phyloP scores from a whole-genome alignment of 2,888 invertebrate genomes.

The Polymixis flavicincta region DNA sequence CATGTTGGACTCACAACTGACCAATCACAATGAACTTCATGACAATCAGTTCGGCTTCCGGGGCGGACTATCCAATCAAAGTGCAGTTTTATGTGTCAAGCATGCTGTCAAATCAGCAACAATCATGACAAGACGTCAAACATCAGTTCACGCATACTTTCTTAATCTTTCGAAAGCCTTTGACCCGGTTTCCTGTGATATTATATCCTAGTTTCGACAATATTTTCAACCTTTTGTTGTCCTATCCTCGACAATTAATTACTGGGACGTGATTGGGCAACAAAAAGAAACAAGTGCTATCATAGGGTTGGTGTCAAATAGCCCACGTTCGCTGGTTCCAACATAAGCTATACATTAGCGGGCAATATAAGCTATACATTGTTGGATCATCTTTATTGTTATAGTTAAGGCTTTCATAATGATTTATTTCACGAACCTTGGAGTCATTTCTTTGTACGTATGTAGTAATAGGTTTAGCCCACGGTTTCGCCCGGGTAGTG shows the following conservation, averaged over 20 bases:
- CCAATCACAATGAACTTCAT: too few relatives aligned
- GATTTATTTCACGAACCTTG: conserved; percentile 8
- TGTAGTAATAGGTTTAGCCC: not conserved
- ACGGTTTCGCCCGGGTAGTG: too few relatives aligned
- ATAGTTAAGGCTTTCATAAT: not conserved
- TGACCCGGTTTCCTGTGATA: too few relatives aligned
- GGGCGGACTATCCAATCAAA: too few relatives aligned
- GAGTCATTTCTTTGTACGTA: not conserved
- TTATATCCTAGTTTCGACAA: conserved; percentile 3
- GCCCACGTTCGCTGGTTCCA: not conserved
- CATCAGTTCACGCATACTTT: too few relatives aligned
- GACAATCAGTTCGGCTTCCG: too few relatives aligned
- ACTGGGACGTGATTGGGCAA: conserved; percentile 51
- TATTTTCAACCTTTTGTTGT: conserved; percentile 23
- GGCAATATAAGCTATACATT: not conserved
- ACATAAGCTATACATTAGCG: conserved; percentile 7
- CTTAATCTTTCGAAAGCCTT: too few relatives aligned
- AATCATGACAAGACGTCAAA: too few relatives aligned
- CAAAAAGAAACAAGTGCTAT: conserved; percentile 40
- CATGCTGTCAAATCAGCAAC: too few relatives aligned
- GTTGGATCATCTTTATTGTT: conserved; percentile 1
- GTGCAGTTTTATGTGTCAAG: too few relatives aligned
- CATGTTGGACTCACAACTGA: too few relatives aligned
- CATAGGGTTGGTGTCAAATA: conserved; percentile 11
- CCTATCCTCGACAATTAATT: conserved; percentile 50